These are phyloP conservation scores for Diacarnus erythraeanus DNA, from an alignment of 37 sponge, comb jelly and placozoan genomes.

Conservation along the genomic window DNA sequence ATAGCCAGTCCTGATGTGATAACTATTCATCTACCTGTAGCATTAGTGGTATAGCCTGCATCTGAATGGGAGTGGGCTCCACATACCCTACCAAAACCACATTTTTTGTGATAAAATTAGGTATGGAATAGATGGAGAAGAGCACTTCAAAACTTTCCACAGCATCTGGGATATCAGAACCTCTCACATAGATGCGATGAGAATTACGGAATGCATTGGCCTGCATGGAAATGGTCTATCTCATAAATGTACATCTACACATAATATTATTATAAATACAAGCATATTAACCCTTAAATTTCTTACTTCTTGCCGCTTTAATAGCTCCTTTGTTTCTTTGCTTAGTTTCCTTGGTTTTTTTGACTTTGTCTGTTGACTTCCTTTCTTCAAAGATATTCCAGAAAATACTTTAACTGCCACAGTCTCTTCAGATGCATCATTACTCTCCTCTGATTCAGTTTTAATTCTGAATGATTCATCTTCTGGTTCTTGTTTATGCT, in stretches of 20 bases:
- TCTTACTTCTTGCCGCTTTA: slow-evolving; percentile 60
- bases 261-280: no score
- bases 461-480: neutral
- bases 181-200: slow-evolving; percentile 78
- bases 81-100: slow-evolving; percentile 56
- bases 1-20: neutral
- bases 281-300: no score
- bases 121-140: slow-evolving; percentile 39
- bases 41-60: slow-evolving; percentile 93
- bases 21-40: slow-evolving; percentile 46
- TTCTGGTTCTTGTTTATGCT: slow-evolving; percentile 8
- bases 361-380: slow-evolving; percentile 8
- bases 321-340: slow-evolving; percentile 21
- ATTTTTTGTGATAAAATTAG: slow-evolving; percentile 60
- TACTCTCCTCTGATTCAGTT: neutral
- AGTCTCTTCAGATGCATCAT: neutral
- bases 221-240: slow-evolving; percentile 19
- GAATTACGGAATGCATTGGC: slow-evolving; percentile 85
- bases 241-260: no score
- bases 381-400: slow-evolving; percentile 21
- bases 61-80: slow-evolving; percentile 91
- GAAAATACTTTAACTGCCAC: slow-evolving; percentile 24
- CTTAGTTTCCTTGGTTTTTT: slow-evolving; percentile 30
- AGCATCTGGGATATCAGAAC: slow-evolving; percentile 88
- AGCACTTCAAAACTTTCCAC: slow-evolving; percentile 62